Base-by-base conservation (phyloP, 2,888 invertebrate species). In the Spicauda simplicius region DNA sequence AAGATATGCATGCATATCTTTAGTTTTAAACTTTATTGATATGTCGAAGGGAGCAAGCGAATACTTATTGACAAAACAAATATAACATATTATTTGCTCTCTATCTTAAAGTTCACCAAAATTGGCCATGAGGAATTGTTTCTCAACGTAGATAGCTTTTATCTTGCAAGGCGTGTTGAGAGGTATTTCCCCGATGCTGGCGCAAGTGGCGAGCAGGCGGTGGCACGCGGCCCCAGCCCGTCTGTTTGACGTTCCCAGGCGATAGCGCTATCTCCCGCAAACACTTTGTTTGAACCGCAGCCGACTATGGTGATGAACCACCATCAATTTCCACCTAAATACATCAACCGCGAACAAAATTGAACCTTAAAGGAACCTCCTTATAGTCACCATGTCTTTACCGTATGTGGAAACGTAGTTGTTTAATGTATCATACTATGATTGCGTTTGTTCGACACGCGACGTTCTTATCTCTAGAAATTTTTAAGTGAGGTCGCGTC, bases 181-280 rank as follows among this genome's bases (percentile, higher is more conserved):
- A 71, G 76, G 78, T 77, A 75, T 79, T 77, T 77, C 78, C 77
- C 76, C 74, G 71, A 48, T 56, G 74, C 79, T 85, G 85, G 79
- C 81, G 87, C 82, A 86, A 90, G 84, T 79, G 77, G 45, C 45
- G 45, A n/a, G n/a, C 37, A 41, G 84, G 84, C 86, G 78, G 87
- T 86, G 88, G 88, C 88, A 85, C 87, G 90, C 86, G 77, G 81
- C 79, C 70, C 80, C 73, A 85, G 77, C 87, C 78, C 86, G 87
- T 84, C 88, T 92, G 88, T 93, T 93, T 92, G 87, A 83, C 76
- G 88, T 92, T 92, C 92, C 87, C 92, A 92, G 91, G 92, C 88
- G 91, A 92, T 92, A 91, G 79, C 74, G 84, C 86, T 92, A 93
- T 93, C 92, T 92, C 86, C 80, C 74, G 86, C 92, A 92, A 93